Percentiles rank a stretch among this genome's conserved stretches.
Conservation (phyloP, 2,113 vertebrate genomes). For the Dascyllus trimaculatus region DNA sequence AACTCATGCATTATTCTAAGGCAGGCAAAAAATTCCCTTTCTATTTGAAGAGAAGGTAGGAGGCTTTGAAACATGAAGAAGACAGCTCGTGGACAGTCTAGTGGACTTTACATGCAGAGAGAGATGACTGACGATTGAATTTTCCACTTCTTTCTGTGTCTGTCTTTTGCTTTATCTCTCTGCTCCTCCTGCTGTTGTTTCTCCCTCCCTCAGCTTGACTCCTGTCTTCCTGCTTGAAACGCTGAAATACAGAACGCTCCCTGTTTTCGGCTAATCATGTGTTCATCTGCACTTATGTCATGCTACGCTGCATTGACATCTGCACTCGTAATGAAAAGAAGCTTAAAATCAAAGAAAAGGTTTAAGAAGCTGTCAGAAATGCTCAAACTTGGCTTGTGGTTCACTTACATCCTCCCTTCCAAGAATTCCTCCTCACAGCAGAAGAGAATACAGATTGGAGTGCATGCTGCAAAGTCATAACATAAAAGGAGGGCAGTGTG, state of each 20-base stretch:
- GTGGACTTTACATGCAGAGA: constrained; percentile 44
- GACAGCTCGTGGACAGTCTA: constrained; percentile 33
- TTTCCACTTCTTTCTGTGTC: not conserved
- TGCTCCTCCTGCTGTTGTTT: not conserved
- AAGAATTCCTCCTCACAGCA: constrained; percentile 43
- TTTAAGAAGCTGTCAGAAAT: constrained; percentile 48
- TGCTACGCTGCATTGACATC: constrained; percentile 40
- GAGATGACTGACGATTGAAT: constrained; percentile 42
- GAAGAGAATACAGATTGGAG: constrained; percentile 35
- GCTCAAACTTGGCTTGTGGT: constrained; percentile 38
- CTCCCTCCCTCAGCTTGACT: constrained; percentile 26
- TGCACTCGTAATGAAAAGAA: constrained; percentile 43
- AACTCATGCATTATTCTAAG: constrained; percentile 74
- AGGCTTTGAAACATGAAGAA: constrained; percentile 49
- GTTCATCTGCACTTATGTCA: constrained; percentile 61
- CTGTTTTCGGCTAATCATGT: constrained; percentile 49
- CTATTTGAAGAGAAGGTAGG: constrained; percentile 44
- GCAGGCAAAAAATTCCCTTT: constrained; percentile 41
- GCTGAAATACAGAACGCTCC: constrained; percentile 22
- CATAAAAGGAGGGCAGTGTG: constrained; percentile 30
- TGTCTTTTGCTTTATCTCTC: constrained; percentile 9
- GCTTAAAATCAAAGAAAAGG: constrained; percentile 24
- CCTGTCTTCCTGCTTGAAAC: constrained; percentile 39
- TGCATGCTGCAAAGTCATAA: constrained; percentile 45
- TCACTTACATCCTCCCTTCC: constrained; percentile 26